A percentile compares a stretch with the other conserved stretches of the same genome.
These are phyloP conservation scores for Labroides dimidiatus DNA, from an alignment of 2,797 vertebrate species.

Conservation along the genomic window DNA sequence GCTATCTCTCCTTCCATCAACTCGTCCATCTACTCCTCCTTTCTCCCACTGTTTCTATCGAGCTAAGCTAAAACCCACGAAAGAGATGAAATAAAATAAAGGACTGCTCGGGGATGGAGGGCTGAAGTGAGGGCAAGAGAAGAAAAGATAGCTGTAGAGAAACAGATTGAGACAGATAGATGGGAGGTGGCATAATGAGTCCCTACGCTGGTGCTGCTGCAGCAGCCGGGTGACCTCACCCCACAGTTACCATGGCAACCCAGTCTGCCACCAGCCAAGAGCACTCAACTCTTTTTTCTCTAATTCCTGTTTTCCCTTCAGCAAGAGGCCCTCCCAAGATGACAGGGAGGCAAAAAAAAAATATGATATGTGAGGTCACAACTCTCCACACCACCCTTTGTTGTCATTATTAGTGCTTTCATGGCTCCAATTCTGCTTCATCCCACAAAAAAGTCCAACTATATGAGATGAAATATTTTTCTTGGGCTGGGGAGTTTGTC, in stretches of 20 bases:
- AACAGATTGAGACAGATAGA: conserved; percentile 63
- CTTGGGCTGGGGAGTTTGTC: not conserved
- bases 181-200: conserved; percentile 77
- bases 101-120: conserved; percentile 6
- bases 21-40: not conserved
- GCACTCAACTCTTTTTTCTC: conserved; percentile 61
- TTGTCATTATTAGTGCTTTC: conserved; percentile 17
- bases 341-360: conserved; percentile 47
- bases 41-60: not conserved
- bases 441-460: conserved; percentile 2
- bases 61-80: conserved; percentile 19
- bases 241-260: conserved; percentile 82
- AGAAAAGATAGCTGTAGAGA: conserved; percentile 31
- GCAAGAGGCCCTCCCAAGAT: conserved; percentile 52
- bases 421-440: conserved; percentile 6
- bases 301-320: conserved; percentile 51
- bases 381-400: conserved; percentile 15
- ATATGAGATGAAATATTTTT: not conserved
- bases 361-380: conserved; percentile 44
- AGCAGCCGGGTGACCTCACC: conserved; percentile 82
- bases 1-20: conserved; percentile 1
- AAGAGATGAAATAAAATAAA: not conserved
- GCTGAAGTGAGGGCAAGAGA: conserved; percentile 36
- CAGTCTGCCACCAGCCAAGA: conserved; percentile 72
- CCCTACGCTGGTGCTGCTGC: conserved; percentile 67